phyloP scores from a whole-genome alignment of 2,888 invertebrate species.

The Lumbricus terrestris region DNA sequence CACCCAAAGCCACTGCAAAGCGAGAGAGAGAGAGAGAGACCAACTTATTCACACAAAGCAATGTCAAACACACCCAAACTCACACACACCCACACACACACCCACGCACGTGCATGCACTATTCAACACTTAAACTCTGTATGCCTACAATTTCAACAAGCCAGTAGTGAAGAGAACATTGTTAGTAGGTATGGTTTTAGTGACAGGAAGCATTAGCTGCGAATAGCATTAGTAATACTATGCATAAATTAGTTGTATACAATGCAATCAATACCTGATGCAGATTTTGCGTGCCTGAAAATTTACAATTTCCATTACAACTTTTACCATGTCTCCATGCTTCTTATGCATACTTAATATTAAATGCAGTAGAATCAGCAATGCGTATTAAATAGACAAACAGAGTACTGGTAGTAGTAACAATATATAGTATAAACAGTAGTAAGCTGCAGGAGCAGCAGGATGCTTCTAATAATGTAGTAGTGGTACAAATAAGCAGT shows the following conservation, averaged over 20 bases:
- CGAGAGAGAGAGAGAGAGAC: no score
- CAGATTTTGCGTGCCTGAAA: not conserved
- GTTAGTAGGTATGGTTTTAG: not conserved
- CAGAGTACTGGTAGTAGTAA: no score
- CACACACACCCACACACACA: no score
- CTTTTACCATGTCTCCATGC: not conserved
- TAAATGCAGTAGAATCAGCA: not conserved
- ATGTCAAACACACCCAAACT: no score
- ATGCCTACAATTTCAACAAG: not conserved
- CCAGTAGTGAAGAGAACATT: not conserved
- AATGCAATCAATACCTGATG: slow-evolving; percentile 3
- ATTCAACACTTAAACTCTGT: not conserved
- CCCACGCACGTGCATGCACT: no score
- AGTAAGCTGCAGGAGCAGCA: not conserved
- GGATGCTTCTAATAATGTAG: no score
- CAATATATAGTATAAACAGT: no score
- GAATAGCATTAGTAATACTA: not conserved
- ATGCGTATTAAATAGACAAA: no score
- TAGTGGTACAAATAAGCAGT: no score
- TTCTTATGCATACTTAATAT: not conserved
- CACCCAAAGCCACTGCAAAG: no score
- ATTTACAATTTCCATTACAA: not conserved
- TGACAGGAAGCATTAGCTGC: not conserved
- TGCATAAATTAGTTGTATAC: not conserved
- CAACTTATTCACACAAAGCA: no score